Percentiles rank a stretch among this genome's conserved stretches.
These are phyloP conservation scores for Teinopalpus imperialis DNA, from an alignment of 2,888 invertebrate genomes.

Conservation along the genomic window DNA sequence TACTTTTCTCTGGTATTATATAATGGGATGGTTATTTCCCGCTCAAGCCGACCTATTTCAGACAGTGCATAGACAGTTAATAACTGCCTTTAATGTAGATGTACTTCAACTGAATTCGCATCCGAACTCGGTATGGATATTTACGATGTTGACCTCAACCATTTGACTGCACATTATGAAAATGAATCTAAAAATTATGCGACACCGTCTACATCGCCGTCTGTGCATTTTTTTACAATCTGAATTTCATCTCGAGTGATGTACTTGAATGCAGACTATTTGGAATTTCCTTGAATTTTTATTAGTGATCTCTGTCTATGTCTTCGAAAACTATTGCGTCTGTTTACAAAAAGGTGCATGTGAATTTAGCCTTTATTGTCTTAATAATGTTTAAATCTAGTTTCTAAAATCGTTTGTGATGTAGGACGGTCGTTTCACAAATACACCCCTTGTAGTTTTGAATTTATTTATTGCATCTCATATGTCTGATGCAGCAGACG, in stretches of 20 bases:
- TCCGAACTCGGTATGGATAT: slow-evolving; percentile 31
- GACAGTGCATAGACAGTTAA: neutral
- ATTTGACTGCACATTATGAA: slow-evolving; percentile 74
- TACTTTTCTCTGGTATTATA: too few relatives aligned
- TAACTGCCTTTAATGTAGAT: slow-evolving; percentile 11
- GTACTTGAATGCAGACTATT: slow-evolving; percentile 76
- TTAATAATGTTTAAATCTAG: slow-evolving; percentile 8
- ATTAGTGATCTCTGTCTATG: slow-evolving; percentile 60
- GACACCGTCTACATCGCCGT: slow-evolving; percentile 54
- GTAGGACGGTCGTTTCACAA: slow-evolving; percentile 33
- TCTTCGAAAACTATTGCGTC: slow-evolving; percentile 36
- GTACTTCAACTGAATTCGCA: slow-evolving; percentile 23
- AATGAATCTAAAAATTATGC: slow-evolving; percentile 79
- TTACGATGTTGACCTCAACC: slow-evolving; percentile 63
- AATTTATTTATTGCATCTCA: slow-evolving; percentile 74
- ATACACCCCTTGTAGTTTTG: slow-evolving; percentile 56
- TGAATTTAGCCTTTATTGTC: slow-evolving; percentile 36
- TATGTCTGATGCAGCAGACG: slow-evolving; percentile 75
- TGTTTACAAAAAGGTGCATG: slow-evolving; percentile 28
- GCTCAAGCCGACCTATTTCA: too few relatives aligned
- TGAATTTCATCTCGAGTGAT: slow-evolving; percentile 66
- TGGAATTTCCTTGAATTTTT: slow-evolving; percentile 80
- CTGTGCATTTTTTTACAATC: slow-evolving; percentile 77
- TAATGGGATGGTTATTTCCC: too few relatives aligned
- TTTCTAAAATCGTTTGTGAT: slow-evolving; percentile 14